Evolutionary conservation across 92 coral and sea anemone species (phyloP).

Genomic region (Porites divaricata): DNA sequence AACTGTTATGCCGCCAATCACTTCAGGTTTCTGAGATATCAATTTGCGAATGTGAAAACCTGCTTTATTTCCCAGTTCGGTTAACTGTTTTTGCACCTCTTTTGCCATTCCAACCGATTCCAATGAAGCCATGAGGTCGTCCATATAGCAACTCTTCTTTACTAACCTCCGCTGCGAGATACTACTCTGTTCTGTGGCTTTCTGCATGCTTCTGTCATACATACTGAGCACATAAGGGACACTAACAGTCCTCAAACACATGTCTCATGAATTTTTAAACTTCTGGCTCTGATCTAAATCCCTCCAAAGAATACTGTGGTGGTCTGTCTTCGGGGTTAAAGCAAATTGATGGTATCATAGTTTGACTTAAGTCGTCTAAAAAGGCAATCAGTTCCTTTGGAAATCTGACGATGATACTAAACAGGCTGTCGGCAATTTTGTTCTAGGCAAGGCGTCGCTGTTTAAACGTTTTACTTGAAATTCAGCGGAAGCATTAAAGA

Average conservation of each 20-base stretch:
- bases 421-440: too few species aligned
- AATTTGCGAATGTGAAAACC: slow-evolving; percentile 70
- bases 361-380: slow-evolving; percentile 46
- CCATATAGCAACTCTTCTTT: slow-evolving; percentile 66
- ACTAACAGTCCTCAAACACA: slow-evolving; percentile 39
- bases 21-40: slow-evolving; percentile 40
- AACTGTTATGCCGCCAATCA: slow-evolving; percentile 25
- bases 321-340: slow-evolving; percentile 40
- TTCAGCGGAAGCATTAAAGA: slow-evolving; percentile 34
- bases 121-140: slow-evolving; percentile 64
- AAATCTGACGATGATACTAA: not conserved
- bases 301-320: slow-evolving; percentile 55
- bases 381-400: not conserved
- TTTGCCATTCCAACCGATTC: not conserved
- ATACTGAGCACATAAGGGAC: slow-evolving; percentile 59
- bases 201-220: too few species aligned
- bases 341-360: slow-evolving; percentile 53
- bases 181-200: slow-evolving; percentile 15
- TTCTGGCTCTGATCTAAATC: slow-evolving; percentile 24
- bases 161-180: slow-evolving; percentile 53
- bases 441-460: too few species aligned
- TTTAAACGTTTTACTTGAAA: slow-evolving; percentile 54
- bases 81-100: slow-evolving; percentile 53
- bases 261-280: too few species aligned
- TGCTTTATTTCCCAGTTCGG: slow-evolving; percentile 59